A percentile compares a stretch with the other conserved stretches of the same genome.
Conservation (phyloP, 2,888 invertebrate genomes). For the Ophion costatus region DNA sequence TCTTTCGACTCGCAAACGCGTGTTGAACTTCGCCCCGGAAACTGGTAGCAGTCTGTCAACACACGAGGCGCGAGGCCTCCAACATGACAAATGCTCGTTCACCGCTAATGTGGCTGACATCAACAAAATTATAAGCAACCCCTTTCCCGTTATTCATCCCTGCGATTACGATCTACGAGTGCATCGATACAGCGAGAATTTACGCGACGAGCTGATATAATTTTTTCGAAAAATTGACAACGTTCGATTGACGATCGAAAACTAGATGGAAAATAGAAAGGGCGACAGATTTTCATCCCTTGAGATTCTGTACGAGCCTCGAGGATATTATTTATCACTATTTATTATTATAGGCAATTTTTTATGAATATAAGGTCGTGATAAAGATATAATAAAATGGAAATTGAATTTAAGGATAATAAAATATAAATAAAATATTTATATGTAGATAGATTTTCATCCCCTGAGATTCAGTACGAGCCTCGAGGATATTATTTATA, state of each 20-base stretch:
- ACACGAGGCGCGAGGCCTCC: conserved; percentile 78
- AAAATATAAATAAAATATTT: too few relatives aligned
- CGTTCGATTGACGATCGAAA: not conserved
- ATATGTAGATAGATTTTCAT: too few relatives aligned
- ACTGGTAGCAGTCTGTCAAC: conserved; percentile 81
- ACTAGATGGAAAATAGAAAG: too few relatives aligned
- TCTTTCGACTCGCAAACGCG: conserved; percentile 27
- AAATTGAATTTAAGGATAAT: too few relatives aligned
- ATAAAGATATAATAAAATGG: too few relatives aligned
- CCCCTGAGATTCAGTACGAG: too few relatives aligned
- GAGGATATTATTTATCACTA: too few relatives aligned
- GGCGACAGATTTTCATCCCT: not conserved
- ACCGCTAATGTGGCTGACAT: conserved; percentile 80
- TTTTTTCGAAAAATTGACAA: not conserved
- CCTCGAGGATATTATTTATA: too few relatives aligned
- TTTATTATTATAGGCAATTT: too few relatives aligned
- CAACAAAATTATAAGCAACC: conserved; percentile 81
- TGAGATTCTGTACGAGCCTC: not conserved
- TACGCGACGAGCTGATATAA: not conserved
- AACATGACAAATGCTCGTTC: conserved; percentile 80
- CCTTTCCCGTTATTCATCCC: conserved; percentile 48
- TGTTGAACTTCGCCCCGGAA: conserved; percentile 79
- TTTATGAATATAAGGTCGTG: too few relatives aligned
- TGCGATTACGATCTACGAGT: conserved; percentile 76
- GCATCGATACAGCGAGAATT: conserved; percentile 20